Conservation (phyloP, 2,888 invertebrate genomes). For the Spodoptera exigua region DNA sequence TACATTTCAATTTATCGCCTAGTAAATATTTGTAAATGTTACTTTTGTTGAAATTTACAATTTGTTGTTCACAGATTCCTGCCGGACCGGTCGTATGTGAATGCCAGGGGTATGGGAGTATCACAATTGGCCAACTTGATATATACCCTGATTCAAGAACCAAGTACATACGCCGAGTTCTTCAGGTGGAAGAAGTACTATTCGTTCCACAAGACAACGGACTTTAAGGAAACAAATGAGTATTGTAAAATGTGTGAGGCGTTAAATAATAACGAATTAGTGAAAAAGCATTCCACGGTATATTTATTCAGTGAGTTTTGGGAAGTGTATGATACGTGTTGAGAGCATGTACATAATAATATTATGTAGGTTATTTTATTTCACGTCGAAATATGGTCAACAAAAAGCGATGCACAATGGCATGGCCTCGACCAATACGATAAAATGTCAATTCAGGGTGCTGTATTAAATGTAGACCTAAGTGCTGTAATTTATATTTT, state of each 20-base stretch:
- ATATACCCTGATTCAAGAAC: slow-evolving; percentile 69
- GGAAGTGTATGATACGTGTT: slow-evolving; percentile 62
- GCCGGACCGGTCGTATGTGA: slow-evolving; percentile 78
- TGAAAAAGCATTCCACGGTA: slow-evolving; percentile 66
- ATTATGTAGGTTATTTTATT: not conserved
- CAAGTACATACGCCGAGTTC: slow-evolving; percentile 71
- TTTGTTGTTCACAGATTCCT: slow-evolving; percentile 70
- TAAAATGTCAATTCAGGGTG: too few relatives aligned
- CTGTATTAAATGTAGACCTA: too few relatives aligned
- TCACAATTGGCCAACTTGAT: slow-evolving; percentile 71
- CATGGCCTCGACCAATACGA: too few relatives aligned
- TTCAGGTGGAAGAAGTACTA: slow-evolving; percentile 82
- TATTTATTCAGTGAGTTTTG: slow-evolving; percentile 75
- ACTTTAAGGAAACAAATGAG: slow-evolving; percentile 74
- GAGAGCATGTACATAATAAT: not conserved
- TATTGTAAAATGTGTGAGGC: slow-evolving; percentile 78
- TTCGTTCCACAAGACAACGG: slow-evolving; percentile 66
- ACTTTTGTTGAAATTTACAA: not conserved
- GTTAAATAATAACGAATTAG: slow-evolving; percentile 69
- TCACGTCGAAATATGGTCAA: too few relatives aligned
- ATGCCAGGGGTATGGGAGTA: slow-evolving; percentile 70
- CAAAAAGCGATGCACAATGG: too few relatives aligned
- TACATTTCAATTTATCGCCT: not conserved
- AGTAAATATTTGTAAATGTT: too few relatives aligned
- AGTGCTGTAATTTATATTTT: too few relatives aligned